These are phyloP conservation scores for Actinia tenebrosa DNA, from an alignment of 64 coral and sea anemone species.

Conservation along the genomic window DNA sequence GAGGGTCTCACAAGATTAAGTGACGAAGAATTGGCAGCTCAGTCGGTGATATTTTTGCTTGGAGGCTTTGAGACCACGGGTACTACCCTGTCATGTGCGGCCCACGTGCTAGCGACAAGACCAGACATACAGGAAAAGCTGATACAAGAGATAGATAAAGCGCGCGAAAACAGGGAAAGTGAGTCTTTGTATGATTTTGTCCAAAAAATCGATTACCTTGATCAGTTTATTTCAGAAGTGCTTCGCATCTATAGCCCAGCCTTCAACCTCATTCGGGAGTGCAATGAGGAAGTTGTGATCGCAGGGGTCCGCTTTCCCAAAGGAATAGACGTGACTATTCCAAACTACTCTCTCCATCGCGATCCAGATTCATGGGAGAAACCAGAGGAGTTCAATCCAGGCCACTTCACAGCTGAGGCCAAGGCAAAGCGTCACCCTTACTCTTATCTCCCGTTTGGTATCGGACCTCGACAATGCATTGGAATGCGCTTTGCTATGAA, in stretches of 20 bases:
- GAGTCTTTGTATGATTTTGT: slow-evolving; percentile 54
- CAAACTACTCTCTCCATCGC: slow-evolving; percentile 57
- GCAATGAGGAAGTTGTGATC: slow-evolving; percentile 30
- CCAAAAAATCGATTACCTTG: slow-evolving; percentile 48
- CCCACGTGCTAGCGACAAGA: slow-evolving; percentile 48
- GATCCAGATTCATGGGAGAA: slow-evolving; percentile 73
- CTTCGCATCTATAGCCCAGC: slow-evolving; percentile 51
- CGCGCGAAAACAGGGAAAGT: slow-evolving; percentile 15
- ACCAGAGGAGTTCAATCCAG: slow-evolving; percentile 64
- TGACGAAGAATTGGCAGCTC: slow-evolving; percentile 64
- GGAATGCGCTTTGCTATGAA: slow-evolving; percentile 70
- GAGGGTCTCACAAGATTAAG: slow-evolving; percentile 51
- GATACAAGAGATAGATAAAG: slow-evolving; percentile 66
- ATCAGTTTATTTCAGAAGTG: slow-evolving; percentile 64
- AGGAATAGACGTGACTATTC: slow-evolving; percentile 63
- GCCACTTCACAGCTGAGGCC: slow-evolving; percentile 56
- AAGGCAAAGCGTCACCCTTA: slow-evolving; percentile 68
- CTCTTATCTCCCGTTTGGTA: slow-evolving; percentile 73
- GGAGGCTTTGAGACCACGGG: slow-evolving; percentile 74
- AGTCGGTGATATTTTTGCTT: slow-evolving; percentile 56
- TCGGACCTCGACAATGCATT: slow-evolving; percentile 69
- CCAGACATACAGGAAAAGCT: slow-evolving; percentile 72
- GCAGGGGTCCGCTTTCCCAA: slow-evolving; percentile 53
- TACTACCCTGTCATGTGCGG: slow-evolving; percentile 43
- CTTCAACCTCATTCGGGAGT: slow-evolving; percentile 27